Base-by-base conservation (phyloP, 2,797 vertebrate species). In the Sphenopsis melanotis region DNA sequence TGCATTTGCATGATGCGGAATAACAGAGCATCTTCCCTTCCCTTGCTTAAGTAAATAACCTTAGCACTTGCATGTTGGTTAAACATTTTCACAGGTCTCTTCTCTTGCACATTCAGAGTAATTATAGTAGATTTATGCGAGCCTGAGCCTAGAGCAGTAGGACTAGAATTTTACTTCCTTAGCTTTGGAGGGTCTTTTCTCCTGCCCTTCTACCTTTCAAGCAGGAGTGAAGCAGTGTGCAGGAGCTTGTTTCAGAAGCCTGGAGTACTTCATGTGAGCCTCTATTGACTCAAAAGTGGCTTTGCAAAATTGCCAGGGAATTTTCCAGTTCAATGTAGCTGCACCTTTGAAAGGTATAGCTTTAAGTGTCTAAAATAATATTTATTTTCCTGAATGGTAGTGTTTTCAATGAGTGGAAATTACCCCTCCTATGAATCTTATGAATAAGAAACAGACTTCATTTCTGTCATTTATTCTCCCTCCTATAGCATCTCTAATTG, bases 141-240 rank as follows among this genome's bases (percentile, higher is more conserved):
- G 5, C 12, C 29, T 49, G 17, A 59, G 12, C 27, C 47, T 47
- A 55, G 11, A 64, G 11, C 42, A 82, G 26, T 20, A 30, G 27
- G 9, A 44, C 0, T 0, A 80, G 18, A 36, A 3, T 27, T 77
- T 61, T 53, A 36, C 17, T 32, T 53, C 20, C 10, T 49, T 20
- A 26, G 27, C 23, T 70, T 72, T 59, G 47, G 24, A 70, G 6
- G 3, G 8, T n/a, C 11, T 82, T 65, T 44, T 11, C 10, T 44
- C 18, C 36, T 79, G 26, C 5, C 20, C 15, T 72, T 61, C 16
- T 36, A 9, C 15, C 13, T 75, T 53, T 27, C 22, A 75, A 27
- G 18, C 17, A 52, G 44, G 36, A 34, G 4, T 1, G 0, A 55
- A 69, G 10, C 1, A 0, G 1, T 0, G 0, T 37, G 5, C 20